Base-by-base conservation (phyloP, 2,797 vertebrate species). In the Onychomys torridus region DNA sequence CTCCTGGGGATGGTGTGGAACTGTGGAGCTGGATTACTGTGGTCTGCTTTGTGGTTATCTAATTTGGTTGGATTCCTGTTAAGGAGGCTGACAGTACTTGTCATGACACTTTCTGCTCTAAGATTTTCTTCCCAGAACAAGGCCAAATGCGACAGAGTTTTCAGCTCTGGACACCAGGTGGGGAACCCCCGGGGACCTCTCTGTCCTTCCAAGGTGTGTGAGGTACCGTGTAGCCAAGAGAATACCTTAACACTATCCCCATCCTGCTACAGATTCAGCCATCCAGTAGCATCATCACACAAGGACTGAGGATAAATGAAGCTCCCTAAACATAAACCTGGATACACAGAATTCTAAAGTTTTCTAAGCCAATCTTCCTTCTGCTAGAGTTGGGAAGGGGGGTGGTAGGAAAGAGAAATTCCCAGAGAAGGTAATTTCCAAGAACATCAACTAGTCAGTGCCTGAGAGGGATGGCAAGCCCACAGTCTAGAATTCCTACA, bases 1-100 rank as follows among this genome's bases (percentile, higher is more conserved):
- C 25, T 1, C 27, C 59, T 49, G 6, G 0, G 34, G 0, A 3
- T 4, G 4, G 6, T 1, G 1, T 13, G 8, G n/a, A 37, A 21
- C 5, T 25, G n/a, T 34, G 21, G 69, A 37, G 49, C 46, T 5
- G 32, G 46, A n/a, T 69, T 25, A 34, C 49, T 59, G 23, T 12
- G 34, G 9, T 37, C 46, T 87, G 59, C 67, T n/a, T 13, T 76
- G 61, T 59, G 40, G 81, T 86, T 46, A n/a, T 61, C 59, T 85
- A 65, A 43, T 21, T 46, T 25, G 10, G 25, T 27, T 43, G 21
- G 73, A 82, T 55, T 93, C 37, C 1, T 78, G 14, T n/a, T 52
- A 49, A 81, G 43, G 55, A 8, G 81, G 27, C 25, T 34, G 37
- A 19, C 7, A 63, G 57, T 49, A 6, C 57, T 71, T 76, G 77